phyloP scores from a whole-genome alignment of 2,888 invertebrate genomes.

The Idaea straminata region DNA sequence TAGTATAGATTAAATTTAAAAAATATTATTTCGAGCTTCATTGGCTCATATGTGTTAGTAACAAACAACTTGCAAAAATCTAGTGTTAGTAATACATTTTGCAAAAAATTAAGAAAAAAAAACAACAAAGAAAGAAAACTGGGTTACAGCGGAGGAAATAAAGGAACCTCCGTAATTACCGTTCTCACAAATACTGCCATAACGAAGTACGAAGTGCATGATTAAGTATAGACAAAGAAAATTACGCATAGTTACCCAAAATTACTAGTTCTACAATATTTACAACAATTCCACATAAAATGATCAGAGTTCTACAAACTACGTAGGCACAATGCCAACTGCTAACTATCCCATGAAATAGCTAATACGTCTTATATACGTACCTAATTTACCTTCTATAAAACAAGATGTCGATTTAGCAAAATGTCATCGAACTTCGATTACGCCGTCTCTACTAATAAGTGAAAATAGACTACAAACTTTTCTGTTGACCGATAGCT shows the following conservation, averaged over 20 bases:
- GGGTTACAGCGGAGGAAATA: too few species aligned
- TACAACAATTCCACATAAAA: not conserved
- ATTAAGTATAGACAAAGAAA: not conserved
- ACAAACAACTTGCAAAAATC: too few species aligned
- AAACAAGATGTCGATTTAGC: constrained; percentile 3
- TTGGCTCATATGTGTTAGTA: too few species aligned
- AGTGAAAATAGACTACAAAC: not conserved
- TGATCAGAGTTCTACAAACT: not conserved
- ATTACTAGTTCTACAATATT: not conserved
- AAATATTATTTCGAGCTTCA: too few species aligned
- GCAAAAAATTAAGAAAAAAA: too few species aligned
- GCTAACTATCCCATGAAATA: not conserved
- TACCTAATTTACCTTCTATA: not conserved
- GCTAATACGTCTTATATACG: not conserved
- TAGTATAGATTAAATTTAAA: too few species aligned
- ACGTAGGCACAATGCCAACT: not conserved
- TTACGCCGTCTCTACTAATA: not conserved
- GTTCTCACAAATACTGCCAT: too few species aligned
- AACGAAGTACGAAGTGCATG: too few species aligned
- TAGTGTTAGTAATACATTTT: too few species aligned
- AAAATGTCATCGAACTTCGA: constrained; percentile 22
- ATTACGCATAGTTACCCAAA: not conserved
- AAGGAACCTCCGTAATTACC: too few species aligned
- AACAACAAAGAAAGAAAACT: too few species aligned
- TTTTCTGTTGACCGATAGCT: not conserved